Evolutionary conservation across 2,888 invertebrate genomes (phyloP), one percentile per base, ranked within the genome.

Genomic region (Apotomis turbidana): DNA sequence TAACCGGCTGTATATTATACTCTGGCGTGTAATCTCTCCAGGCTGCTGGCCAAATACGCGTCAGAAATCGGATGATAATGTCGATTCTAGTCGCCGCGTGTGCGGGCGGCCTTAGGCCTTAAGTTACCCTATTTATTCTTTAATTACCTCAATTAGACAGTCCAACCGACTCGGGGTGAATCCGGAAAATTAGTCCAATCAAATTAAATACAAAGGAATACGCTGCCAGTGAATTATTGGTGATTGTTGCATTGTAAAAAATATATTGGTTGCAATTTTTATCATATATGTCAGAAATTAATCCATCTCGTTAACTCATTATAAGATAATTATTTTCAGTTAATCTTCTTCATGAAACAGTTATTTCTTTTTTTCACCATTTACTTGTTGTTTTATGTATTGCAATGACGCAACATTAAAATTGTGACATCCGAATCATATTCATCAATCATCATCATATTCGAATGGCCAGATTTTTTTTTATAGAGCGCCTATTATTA

Each of bases 51-150:
- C 55, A 49, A 61, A 58, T 51, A 71, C 55, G 71, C 66, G 66
- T 71, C 60, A 57, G 67, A 61, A 67, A 61, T 71, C 61, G 67
- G 67, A 66, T 52, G 44, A 59, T 15, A 15, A 52, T 44, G 49
- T 68, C 71, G 71, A 68, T 67, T 72, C 68, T 59, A 72, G 58
- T 76, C 73, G 76, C 71, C 67, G 74, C 67, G 72, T 77, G 73
- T 78, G 76, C 74, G 76, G 73, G 52, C 75, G 59, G 76, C 80
- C 79, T 79, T 82, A 83, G 71, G 58, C 67, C 64, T 75, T 88
- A 86, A 86, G 89, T 86, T 86, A 87, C 84, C 85, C 76, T 89
- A 89, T 89, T 90, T 89, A 89, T 89, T 89, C 86, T 77, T 87
- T 87, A 80, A 80, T 80, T 87, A 83, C 84, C 82, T 81, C 83